Conservation (phyloP, 1,140 invertebrate genomes). For the Hesperophylax magnus region DNA sequence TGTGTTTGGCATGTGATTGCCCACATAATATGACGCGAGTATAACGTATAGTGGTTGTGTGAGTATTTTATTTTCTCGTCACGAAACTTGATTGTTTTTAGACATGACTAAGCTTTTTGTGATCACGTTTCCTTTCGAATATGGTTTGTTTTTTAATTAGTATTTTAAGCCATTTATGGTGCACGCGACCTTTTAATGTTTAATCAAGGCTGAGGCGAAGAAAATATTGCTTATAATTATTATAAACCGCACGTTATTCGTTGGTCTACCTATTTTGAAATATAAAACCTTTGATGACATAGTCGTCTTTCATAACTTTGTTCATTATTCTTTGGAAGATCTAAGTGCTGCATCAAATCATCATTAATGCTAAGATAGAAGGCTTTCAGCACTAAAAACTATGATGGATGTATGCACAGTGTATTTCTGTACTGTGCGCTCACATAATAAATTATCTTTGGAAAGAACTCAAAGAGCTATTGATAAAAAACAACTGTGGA, state of each 20-base stretch:
- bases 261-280: background rate
- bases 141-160: conserved; percentile 12
- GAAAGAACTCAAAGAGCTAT: too few species aligned
- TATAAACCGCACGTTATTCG: background rate
- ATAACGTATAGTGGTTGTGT: too few species aligned
- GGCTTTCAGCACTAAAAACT: too few species aligned
- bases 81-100: background rate
- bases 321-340: background rate
- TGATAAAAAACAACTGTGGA: too few species aligned
- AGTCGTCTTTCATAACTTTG: background rate
- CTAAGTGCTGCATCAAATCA: too few species aligned
- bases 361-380: too few species aligned
- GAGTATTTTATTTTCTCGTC: conserved; percentile 13
- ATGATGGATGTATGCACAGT: too few species aligned
- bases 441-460: too few species aligned
- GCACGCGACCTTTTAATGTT: background rate
- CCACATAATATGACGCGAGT: background rate
- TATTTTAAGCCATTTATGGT: background rate
- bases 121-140: conserved; percentile 32
- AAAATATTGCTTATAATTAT: background rate
- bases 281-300: background rate
- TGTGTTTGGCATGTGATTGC: background rate
- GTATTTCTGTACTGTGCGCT: too few species aligned
- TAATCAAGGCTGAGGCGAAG: conserved; percentile 4
- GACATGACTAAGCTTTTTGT: background rate